phyloP scores from a whole-genome alignment of 2,888 invertebrate genomes.

The Neria commutata region DNA sequence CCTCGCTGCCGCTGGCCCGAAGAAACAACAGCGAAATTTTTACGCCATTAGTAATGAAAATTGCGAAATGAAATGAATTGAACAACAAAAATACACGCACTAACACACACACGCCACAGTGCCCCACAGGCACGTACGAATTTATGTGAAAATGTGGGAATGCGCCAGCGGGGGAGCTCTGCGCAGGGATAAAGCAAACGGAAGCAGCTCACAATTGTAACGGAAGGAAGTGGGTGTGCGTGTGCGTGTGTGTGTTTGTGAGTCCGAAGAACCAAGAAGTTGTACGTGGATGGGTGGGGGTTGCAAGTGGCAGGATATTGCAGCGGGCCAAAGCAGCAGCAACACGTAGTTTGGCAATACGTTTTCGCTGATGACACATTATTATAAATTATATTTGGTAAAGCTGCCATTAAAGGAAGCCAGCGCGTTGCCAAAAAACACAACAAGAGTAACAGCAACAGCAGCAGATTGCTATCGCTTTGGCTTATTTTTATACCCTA shows the following conservation, averaged over 20 bases:
- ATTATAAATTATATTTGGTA: constrained; percentile 4
- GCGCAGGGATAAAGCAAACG: neutral
- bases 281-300: too few species aligned
- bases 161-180: neutral
- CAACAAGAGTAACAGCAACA: neutral
- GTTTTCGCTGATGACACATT: constrained; percentile 9
- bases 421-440: neutral
- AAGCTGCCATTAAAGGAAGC: neutral
- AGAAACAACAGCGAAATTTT: constrained; percentile 34
- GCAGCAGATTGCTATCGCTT: too few species aligned
- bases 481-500: too few species aligned
- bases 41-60: constrained; percentile 44
- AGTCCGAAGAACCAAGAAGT: too few species aligned
- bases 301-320: too few species aligned
- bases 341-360: constrained; percentile 8
- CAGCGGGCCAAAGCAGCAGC: neutral
- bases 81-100: too few species aligned
- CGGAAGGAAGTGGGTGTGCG: neutral
- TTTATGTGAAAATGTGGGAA: neutral
- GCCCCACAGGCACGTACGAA: too few species aligned
- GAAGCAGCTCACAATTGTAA: neutral
- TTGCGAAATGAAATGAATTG: constrained; percentile 43
- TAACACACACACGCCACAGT: too few species aligned
- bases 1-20: neutral
- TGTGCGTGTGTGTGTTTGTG: too few species aligned